phyloP scores from a whole-genome alignment of 2,797 vertebrate genomes.

The Brachyalestes nurse region DNA sequence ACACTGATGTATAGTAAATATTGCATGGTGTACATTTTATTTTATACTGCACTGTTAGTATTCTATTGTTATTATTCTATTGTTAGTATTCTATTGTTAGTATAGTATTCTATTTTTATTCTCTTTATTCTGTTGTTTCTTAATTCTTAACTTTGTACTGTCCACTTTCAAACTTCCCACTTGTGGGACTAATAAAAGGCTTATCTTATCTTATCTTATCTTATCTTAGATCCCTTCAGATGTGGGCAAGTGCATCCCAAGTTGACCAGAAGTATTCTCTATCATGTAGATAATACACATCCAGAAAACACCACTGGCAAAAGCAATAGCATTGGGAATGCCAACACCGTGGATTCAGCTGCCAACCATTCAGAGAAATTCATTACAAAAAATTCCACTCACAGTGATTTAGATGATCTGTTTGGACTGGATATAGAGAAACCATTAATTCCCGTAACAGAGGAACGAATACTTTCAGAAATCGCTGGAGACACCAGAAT shows the following conservation, averaged over 20 bases:
- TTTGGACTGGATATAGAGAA: neutral
- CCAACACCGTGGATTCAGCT: neutral
- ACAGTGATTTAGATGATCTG: neutral
- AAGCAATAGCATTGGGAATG: neutral
- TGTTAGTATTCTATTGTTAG: no score
- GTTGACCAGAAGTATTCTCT: conserved; percentile 55
- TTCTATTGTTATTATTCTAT: no score
- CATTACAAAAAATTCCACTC: neutral
- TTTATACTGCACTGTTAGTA: no score
- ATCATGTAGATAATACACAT: neutral
- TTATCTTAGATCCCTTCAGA: conserved; percentile 79
- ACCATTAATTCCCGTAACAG: rapidly evolving
- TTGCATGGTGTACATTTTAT: no score
- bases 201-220: no score
- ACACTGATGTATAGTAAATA: no score
- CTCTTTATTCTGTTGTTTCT: no score
- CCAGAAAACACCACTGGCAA: conserved; percentile 19
- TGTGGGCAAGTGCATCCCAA: conserved; percentile 66
- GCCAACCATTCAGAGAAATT: neutral
- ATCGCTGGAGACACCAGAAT: conserved; percentile 62
- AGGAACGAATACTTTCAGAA: rapidly evolving
- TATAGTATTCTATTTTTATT: no score
- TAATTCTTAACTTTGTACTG: no score
- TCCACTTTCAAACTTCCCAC: no score
- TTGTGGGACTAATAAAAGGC: no score